Percentiles rank a stretch among this genome's conserved stretches.
Conservation (phyloP, 2,797 vertebrate genomes). For the Xyrichtys novacula region DNA sequence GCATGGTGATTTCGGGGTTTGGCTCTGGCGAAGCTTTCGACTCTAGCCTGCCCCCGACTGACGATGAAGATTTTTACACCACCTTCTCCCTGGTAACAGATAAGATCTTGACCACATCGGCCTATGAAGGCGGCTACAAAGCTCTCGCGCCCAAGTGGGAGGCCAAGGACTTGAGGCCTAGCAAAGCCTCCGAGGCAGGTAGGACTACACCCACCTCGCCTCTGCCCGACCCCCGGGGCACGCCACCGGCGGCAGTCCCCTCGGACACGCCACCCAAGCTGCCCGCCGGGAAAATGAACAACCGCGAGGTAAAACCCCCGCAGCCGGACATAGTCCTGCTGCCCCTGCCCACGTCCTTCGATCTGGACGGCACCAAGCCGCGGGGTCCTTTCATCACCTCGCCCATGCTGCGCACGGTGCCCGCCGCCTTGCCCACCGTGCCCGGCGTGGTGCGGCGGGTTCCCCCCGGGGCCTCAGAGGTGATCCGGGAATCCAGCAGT, state of each 20-base stretch:
- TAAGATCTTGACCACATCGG: conserved; percentile 99
- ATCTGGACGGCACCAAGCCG: conserved; percentile 98
- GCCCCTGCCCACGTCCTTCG: conserved; percentile 97
- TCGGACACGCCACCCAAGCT: conserved; percentile 95
- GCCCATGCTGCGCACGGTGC: conserved; percentile 99
- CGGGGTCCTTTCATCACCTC: conserved; percentile 99
- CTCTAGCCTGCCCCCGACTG: conserved; percentile 99
- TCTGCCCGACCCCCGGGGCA: conserved; percentile 93
- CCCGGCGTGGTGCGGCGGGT: conserved; percentile 96
- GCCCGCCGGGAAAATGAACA: conserved; percentile 99
- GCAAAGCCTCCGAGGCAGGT: conserved; percentile 98
- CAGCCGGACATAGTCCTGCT: conserved; percentile 99
- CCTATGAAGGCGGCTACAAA: conserved; percentile 99
- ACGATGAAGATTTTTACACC: conserved; percentile 99
- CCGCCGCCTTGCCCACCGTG: conserved; percentile 99
- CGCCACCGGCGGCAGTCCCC: conserved; percentile 90
- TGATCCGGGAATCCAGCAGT: conserved; percentile 99
- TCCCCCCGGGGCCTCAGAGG: conserved; percentile 97
- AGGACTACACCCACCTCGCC: conserved; percentile 97
- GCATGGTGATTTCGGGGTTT: conserved; percentile 99
- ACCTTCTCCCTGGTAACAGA: conserved; percentile 99
- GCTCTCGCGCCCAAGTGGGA: conserved; percentile 99
- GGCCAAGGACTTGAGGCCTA: conserved; percentile 99
- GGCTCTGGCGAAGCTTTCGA: conserved; percentile 99
- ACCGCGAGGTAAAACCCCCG: conserved; percentile 98